Evolutionary conservation across 2,113 vertebrate species (phyloP).

Genomic region (Cinclus mexicanus): DNA sequence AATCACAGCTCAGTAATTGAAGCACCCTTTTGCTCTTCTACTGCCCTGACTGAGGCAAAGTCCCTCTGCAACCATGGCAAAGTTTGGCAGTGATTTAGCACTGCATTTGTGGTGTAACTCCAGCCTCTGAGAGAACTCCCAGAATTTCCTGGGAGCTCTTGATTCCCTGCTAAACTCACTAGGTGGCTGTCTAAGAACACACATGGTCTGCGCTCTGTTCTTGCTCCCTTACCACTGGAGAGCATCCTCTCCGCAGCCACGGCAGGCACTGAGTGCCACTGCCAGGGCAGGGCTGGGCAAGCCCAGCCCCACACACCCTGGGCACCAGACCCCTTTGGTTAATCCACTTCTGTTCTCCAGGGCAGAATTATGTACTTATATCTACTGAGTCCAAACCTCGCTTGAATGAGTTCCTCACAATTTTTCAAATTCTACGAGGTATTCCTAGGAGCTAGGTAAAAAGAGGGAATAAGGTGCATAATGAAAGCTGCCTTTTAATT

Average conservation of each 20-base stretch:
- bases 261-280: neutral
- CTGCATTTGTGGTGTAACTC: neutral
- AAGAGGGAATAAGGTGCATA: neutral
- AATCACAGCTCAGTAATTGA: neutral
- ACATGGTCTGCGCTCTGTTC: neutral
- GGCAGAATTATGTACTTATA: neutral
- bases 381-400: neutral
- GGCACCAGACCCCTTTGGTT: neutral
- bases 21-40: neutral
- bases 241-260: neutral
- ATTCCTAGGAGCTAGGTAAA: neutral
- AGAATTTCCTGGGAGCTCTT: neutral
- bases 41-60: neutral
- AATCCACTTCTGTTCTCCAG: neutral
- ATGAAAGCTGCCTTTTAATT: neutral
- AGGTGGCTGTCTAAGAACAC: slow-evolving; percentile 55
- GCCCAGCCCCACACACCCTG: accelerated
- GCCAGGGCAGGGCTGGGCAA: neutral
- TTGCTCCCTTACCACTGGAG: neutral
- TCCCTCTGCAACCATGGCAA: no score
- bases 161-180: neutral
- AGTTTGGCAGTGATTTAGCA: neutral
- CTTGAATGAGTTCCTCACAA: neutral
- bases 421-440: accelerated
- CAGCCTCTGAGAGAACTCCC: neutral